These are phyloP conservation scores for Pogonophryne albipinna DNA, from an alignment of 2,797 vertebrate species.

Conservation along the genomic window DNA sequence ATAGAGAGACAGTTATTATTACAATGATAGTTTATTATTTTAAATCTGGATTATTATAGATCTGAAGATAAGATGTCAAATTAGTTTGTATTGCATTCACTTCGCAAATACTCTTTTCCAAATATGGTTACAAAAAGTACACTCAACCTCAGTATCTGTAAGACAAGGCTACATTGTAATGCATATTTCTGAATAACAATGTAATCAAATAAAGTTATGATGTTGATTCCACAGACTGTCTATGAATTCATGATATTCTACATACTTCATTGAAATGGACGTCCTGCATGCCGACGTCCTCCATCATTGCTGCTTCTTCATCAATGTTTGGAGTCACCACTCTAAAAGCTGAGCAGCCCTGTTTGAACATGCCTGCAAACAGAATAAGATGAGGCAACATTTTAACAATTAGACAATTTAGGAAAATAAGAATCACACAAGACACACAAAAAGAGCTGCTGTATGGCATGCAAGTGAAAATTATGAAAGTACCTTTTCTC, in stretches of 20 bases:
- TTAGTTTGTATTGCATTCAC: slow-evolving; percentile 1
- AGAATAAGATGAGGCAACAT: background rate
- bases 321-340: slow-evolving; percentile 97
- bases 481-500: slow-evolving; percentile 89
- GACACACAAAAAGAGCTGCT: background rate
- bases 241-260: background rate
- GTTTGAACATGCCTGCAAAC: slow-evolving; percentile 92
- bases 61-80: background rate
- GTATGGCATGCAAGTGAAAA: background rate
- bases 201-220: background rate
- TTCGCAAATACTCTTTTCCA: background rate
- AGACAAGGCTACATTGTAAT: background rate
- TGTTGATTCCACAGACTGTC: background rate
- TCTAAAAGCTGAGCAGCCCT: slow-evolving; percentile 94
- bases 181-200: background rate
- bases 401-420: background rate
- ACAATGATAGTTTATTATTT: background rate
- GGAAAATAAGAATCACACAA: background rate
- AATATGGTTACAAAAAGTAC: background rate
- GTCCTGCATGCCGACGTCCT: slow-evolving; percentile 99
- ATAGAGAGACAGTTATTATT: background rate
- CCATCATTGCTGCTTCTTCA: slow-evolving; percentile 99
- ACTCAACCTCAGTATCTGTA: background rate
- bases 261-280: slow-evolving; percentile 97
- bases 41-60: background rate